Base-by-base conservation (phyloP, 1,140 invertebrate genomes). In the Battus philenor region DNA sequence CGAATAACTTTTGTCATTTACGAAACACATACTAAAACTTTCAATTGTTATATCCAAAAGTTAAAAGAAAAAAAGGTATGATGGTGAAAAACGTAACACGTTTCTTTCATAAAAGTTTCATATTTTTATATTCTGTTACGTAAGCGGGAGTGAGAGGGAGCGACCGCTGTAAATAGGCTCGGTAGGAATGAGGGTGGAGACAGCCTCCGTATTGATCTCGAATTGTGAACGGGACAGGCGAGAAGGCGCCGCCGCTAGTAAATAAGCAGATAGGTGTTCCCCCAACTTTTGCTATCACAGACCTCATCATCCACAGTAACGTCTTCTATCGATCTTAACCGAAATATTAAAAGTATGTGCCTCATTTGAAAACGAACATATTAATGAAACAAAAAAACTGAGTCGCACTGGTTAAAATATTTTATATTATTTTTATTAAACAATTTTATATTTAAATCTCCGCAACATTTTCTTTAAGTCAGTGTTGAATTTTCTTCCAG, bases 121-220 rank as follows among this genome's bases (percentile, higher is more conserved):
- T 32, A 44, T 30, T 55, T 43, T 48, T 47, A 44, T 43, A 29
- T 44, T 54, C 43, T 10, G 22, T 51, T 34, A 55, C 32, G 46
- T 48, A 47, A 12, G 56, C 26, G 22, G 33, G 50, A 65, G 52
- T 36, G 52, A 54, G 62, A 65, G 27, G 41, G 54, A 55, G 44
- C 51, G 47, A 56, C 47, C 33, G 38, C 32, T 53, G 31, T 58
- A 50, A 57, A 64, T 65, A 69, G 63, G 64, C 59, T 70, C 20
- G 30, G 39, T 50, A 47, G 43, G 58, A 45, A 53, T 50, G 63
- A 59, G 68, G 65, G 61, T 65, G 68, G 63, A 68, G 71, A 70
- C 68, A 68, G 64, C 50, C 66, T 70, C 59, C 57, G 71, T 78
- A 81, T 81, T 69, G 74, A 78, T 81, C 70, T 68, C 48, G 51